Evolutionary conservation across 2,888 invertebrate species (phyloP).

Genomic region (Nipponacmea schrenckii): DNA sequence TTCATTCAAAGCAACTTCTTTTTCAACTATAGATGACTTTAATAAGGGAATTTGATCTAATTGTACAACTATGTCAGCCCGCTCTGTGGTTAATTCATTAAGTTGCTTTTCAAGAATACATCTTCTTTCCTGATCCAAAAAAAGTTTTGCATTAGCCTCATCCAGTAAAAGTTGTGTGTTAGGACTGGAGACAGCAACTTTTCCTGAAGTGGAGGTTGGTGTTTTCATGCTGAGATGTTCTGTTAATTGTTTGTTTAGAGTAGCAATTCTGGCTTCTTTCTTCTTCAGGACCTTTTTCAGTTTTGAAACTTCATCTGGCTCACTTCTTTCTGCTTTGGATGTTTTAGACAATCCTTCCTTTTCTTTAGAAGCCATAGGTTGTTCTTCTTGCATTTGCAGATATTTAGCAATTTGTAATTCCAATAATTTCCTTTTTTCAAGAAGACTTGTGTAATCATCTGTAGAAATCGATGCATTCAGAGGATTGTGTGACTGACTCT

Average conservation of each 20-base stretch:
- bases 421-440: too few relatives aligned
- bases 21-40: background rate
- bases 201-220: slow-evolving; percentile 12
- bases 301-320: slow-evolving; percentile 27
- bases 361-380: too few relatives aligned
- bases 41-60: background rate
- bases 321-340: too few relatives aligned
- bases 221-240: slow-evolving; percentile 12
- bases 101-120: background rate
- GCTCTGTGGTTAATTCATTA: background rate
- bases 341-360: too few relatives aligned
- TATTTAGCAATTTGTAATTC: too few relatives aligned
- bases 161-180: background rate
- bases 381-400: too few relatives aligned
- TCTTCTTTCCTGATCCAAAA: background rate
- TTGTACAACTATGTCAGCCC: slow-evolving; percentile 2
- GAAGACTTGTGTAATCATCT: too few relatives aligned
- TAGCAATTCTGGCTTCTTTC: slow-evolving; percentile 47
- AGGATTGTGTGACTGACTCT: too few relatives aligned
- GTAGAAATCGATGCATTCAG: too few relatives aligned
- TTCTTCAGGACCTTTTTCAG: slow-evolving; percentile 33
- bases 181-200: background rate
- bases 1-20: background rate
- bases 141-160: slow-evolving; percentile 1
- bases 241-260: slow-evolving; percentile 32